These are phyloP conservation scores for Prunella fulvescens DNA, from an alignment of 2,113 vertebrate species.

Conservation along the genomic window DNA sequence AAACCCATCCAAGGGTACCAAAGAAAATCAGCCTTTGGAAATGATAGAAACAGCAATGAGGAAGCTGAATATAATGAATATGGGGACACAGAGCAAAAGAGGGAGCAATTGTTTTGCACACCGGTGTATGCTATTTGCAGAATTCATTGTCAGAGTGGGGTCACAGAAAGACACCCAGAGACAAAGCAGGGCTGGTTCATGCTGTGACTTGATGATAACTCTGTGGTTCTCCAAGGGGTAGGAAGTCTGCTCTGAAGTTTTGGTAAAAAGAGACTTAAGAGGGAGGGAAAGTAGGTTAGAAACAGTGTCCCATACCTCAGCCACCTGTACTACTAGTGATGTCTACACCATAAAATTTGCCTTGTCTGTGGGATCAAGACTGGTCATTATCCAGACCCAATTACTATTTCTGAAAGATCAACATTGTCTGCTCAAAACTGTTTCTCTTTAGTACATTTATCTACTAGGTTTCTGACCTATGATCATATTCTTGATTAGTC, in stretches of 20 bases:
- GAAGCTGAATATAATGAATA: not conserved
- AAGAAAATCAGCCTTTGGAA: not conserved
- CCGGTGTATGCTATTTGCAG: not conserved
- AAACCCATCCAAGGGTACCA: constrained; percentile 16
- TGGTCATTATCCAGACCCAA: not conserved
- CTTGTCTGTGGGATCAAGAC: not conserved
- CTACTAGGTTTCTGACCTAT: not conserved
- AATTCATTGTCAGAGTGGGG: not conserved
- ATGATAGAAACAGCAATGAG: not conserved
- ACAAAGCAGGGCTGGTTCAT: not conserved
- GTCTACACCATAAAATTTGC: not conserved
- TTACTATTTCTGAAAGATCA: not conserved
- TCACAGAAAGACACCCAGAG: not conserved
- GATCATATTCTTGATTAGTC: not conserved
- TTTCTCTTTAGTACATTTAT: not conserved
- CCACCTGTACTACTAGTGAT: not conserved
- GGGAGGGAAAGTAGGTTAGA: not conserved
- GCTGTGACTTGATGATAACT: not conserved
- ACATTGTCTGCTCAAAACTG: not conserved
- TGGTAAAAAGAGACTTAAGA: not conserved
- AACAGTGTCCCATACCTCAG: not conserved
- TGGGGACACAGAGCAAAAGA: not conserved
- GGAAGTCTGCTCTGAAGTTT: not conserved
- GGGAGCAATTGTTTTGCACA: not conserved
- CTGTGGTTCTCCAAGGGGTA: not conserved